Evolutionary conservation across 2,113 vertebrate genomes (phyloP), one percentile per base, ranked within the genome.

Genomic region (Thunnus thynnus): DNA sequence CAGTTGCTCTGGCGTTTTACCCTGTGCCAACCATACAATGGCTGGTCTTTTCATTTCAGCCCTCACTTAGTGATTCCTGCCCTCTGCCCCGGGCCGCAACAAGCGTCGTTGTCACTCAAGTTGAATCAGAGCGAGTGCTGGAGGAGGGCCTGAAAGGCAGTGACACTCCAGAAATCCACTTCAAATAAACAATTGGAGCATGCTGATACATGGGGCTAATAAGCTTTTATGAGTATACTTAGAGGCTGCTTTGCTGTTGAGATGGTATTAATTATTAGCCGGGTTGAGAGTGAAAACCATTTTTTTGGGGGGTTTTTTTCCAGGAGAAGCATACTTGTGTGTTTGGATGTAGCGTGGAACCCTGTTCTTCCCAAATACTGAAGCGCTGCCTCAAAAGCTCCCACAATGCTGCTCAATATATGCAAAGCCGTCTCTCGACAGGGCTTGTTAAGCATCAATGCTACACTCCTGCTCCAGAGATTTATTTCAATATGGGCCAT

Each of bases 381-480:
- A 58, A 86, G 81, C 58, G 7, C 14, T 3, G 47, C 74, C 80
- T 82, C 76, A 30, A 82, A 72, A 72, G 82, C 86, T 80, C 70
- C 52, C 80, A 87, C 75, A 81, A 56, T 78, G 82, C 64, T 76
- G 51, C 84, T 90, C 75, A 91, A 90, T 89, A 48, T 88, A 93
- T 90, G 90, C 90, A 92, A 93, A 92, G 89, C 86, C 60, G 57
- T 80, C 83, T 86, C 83, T 88, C 68, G 82, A 90, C 84, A n/a
- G 86, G 90, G 72, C 76, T 84, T 83, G 86, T 92, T 93, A 79
- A 87, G 84, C 88, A 85, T 89, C 86, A 87, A 80, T 83, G 30
- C 88, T 78, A 69, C 70, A 78, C 83, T 84, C 54, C 78, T 90
- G 89, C 81, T 85, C 77, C 81, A 76, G 88, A 88, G 89, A 85